Percentiles rank a stretch among this genome's conserved stretches.
Conservation (phyloP, 2,888 invertebrate genomes). For the Polydrusus pterygomalis region DNA sequence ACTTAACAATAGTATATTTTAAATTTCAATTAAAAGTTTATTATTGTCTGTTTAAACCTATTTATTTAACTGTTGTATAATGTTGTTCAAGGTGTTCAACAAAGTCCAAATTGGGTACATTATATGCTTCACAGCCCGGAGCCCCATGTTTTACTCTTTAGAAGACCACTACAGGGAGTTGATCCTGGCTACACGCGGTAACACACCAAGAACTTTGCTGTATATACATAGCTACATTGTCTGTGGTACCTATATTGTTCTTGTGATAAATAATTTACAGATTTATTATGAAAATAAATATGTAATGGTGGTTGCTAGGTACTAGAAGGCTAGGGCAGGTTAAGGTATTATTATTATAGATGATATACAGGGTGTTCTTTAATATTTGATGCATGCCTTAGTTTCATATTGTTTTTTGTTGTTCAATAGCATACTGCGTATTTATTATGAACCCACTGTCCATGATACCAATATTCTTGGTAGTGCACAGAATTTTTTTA, state of each 20-base stretch:
- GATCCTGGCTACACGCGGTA: slow-evolving; percentile 29
- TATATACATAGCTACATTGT: too few relatives aligned
- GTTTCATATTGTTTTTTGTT: too few relatives aligned
- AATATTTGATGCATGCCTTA: too few relatives aligned
- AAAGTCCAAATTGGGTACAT: slow-evolving; percentile 93
- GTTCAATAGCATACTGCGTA: too few relatives aligned
- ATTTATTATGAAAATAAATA: background rate
- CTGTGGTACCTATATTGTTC: background rate
- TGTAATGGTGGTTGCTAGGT: background rate
- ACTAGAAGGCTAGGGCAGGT: too few relatives aligned
- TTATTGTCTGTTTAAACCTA: too few relatives aligned
- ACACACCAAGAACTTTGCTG: background rate
- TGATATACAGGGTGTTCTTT: too few relatives aligned
- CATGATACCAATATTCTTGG: too few relatives aligned
- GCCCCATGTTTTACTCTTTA: slow-evolving; percentile 90
- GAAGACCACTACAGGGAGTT: slow-evolving; percentile 72
- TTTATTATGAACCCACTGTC: too few relatives aligned
- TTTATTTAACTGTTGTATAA: too few relatives aligned
- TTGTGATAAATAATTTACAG: slow-evolving; percentile 5
- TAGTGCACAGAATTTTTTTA: too few relatives aligned
- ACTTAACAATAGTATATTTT: background rate
- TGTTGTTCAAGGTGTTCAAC: slow-evolving; percentile 83
- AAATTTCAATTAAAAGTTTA: background rate
- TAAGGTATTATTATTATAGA: too few relatives aligned
- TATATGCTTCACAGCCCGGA: slow-evolving; percentile 95